Evolutionary conservation across 2,797 vertebrate genomes (phyloP).

Genomic region (Lacerta agilis): DNA sequence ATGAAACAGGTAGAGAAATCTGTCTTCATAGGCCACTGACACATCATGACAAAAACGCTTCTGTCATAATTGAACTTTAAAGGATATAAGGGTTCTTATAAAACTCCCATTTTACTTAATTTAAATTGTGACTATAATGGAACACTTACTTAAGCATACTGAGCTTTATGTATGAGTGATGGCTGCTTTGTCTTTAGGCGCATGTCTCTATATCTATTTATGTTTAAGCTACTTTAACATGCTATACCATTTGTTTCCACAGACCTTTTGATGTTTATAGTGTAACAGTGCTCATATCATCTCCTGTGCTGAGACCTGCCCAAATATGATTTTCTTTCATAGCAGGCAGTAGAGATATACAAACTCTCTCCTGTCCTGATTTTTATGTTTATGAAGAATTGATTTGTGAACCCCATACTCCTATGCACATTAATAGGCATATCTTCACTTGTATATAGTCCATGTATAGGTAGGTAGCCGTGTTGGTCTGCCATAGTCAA

Average conservation of each 20-base stretch:
- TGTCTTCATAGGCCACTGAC: neutral
- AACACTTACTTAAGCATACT: neutral
- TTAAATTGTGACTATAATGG: neutral
- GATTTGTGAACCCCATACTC: conserved; percentile 56
- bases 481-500: too few species aligned
- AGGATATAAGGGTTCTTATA: neutral
- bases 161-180: neutral
- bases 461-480: neutral
- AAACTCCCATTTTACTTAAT: neutral
- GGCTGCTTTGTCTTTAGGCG: neutral
- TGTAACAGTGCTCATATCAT: neutral
- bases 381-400: conserved; percentile 6
- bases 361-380: neutral
- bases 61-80: neutral
- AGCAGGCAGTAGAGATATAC: conserved; percentile 14
- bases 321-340: conserved; percentile 60
- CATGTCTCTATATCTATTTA: neutral
- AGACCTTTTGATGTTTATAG: conserved; percentile 10
- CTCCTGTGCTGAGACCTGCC: conserved; percentile 38
- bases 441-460: neutral
- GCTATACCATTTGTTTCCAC: conserved; percentile 50
- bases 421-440: neutral
- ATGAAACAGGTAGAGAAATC: neutral
- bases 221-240: conserved; percentile 43
- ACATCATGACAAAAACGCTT: neutral